These are phyloP conservation scores for Coluber constrictor DNA, from an alignment of 2,797 vertebrate species.

Conservation along the genomic window DNA sequence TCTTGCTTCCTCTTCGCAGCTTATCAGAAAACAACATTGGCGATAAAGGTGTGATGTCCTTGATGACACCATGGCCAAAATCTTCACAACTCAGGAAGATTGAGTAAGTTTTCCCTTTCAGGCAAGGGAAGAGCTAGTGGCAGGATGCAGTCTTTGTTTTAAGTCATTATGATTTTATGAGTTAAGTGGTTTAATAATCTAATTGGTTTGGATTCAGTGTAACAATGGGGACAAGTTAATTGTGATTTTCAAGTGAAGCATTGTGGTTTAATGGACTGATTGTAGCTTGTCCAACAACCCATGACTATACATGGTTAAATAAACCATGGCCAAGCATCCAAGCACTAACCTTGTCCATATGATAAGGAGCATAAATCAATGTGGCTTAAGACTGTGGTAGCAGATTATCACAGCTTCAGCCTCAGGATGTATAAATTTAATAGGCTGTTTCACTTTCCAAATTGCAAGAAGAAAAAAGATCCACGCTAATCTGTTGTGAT, in stretches of 20 bases:
- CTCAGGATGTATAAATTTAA: neutral
- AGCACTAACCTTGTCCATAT: neutral
- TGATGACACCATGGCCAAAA: constrained; percentile 63
- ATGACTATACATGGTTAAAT: neutral
- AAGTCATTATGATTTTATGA: neutral
- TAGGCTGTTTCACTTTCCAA: neutral
- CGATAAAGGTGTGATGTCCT: constrained; percentile 52
- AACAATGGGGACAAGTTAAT: neutral
- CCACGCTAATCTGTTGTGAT: neutral
- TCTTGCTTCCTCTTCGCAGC: constrained; percentile 58
- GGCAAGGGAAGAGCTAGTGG: neutral
- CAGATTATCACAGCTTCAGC: neutral
- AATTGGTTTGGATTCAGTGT: neutral
- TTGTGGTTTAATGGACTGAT: neutral
- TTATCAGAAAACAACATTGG: constrained; percentile 80
- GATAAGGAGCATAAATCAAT: neutral
- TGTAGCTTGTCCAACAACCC: neutral
- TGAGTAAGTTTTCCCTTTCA: constrained; percentile 70
- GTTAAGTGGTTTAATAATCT: neutral
- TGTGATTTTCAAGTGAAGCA: neutral
- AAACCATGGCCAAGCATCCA: neutral
- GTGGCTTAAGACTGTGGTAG: neutral
- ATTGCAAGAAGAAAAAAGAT: neutral
- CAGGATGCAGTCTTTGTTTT: neutral
- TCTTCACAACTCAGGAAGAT: constrained; percentile 75